A percentile compares a stretch with the other conserved stretches of the same genome.
These are phyloP conservation scores for Cyanocitta stelleri DNA, from an alignment of 2,113 vertebrate genomes.

Conservation along the genomic window DNA sequence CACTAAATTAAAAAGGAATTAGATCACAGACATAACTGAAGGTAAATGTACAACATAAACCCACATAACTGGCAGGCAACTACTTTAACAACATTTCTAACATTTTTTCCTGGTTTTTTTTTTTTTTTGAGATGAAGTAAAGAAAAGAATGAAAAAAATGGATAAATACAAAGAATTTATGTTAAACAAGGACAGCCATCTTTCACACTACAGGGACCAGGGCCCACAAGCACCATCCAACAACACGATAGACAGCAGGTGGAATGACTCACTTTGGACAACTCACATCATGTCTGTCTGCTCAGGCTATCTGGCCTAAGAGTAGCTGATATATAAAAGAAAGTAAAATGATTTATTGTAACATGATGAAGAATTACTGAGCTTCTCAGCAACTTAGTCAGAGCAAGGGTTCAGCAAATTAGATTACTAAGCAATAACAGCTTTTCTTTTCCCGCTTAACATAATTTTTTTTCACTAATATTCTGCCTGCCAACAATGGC, in stretches of 20 bases:
- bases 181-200: slow-evolving; percentile 91
- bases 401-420: slow-evolving; percentile 99
- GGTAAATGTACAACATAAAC: slow-evolving; percentile 87
- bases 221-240: slow-evolving; percentile 89
- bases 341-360: slow-evolving; percentile 99
- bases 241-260: slow-evolving; percentile 94
- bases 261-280: slow-evolving; percentile 98
- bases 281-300: slow-evolving; percentile 99
- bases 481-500: slow-evolving; percentile 74
- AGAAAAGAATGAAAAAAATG: slow-evolving; percentile 83
- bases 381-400: slow-evolving; percentile 92
- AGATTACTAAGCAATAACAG: slow-evolving; percentile 86
- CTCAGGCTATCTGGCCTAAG: slow-evolving; percentile 99
- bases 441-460: slow-evolving; percentile 73
- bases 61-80: slow-evolving; percentile 89
- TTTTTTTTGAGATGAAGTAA: slow-evolving; percentile 74
- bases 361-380: slow-evolving; percentile 94
- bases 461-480: slow-evolving; percentile 61
- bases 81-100: slow-evolving; percentile 83
- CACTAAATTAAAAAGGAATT: slow-evolving; percentile 84
- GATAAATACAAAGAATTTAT: slow-evolving; percentile 82
- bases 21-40: slow-evolving; percentile 83
- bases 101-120: slow-evolving; percentile 66
- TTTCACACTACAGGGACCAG: slow-evolving; percentile 85
- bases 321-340: slow-evolving; percentile 99